These are phyloP conservation scores for Cephus sareptanus DNA, from an alignment of 2,888 invertebrate species.

Conservation along the genomic window DNA sequence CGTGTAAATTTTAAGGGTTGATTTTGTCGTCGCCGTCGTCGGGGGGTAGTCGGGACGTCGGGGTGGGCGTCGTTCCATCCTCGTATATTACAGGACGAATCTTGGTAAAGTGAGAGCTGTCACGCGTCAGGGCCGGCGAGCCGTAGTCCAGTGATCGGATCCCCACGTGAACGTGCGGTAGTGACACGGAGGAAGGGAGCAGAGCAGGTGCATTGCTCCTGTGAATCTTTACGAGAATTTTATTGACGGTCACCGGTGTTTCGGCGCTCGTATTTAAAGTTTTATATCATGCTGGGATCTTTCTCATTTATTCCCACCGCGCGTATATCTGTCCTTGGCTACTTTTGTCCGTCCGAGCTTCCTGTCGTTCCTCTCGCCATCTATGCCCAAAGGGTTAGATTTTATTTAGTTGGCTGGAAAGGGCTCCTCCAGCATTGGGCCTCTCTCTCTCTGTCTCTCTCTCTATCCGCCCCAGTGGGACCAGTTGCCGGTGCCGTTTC, in stretches of 20 bases:
- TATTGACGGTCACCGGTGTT: conserved; percentile 64
- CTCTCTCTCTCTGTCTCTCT: too few relatives aligned
- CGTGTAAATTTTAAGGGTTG: too few relatives aligned
- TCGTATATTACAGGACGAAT: too few relatives aligned
- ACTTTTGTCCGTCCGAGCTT: conserved; percentile 3
- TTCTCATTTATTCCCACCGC: too few relatives aligned
- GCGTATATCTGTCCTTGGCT: too few relatives aligned
- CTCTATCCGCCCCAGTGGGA: not conserved
- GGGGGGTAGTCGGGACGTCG: too few relatives aligned
- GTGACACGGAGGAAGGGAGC: not conserved
- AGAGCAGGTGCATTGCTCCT: conserved; percentile 59
- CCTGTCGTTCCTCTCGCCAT: conserved; percentile 17
- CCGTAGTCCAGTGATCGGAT: too few relatives aligned
- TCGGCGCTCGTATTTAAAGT: conserved; percentile 63
- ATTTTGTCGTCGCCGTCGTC: too few relatives aligned
- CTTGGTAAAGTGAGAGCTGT: too few relatives aligned
- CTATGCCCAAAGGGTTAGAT: conserved; percentile 50
- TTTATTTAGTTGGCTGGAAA: conserved; percentile 48
- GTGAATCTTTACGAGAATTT: conserved; percentile 62
- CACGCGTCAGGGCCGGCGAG: too few relatives aligned
- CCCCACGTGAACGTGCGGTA: too few relatives aligned
- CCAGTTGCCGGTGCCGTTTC: conserved; percentile 47
- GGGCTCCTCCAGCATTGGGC: conserved; percentile 3
- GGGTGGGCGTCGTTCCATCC: too few relatives aligned
- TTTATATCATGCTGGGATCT: conserved; percentile 46